Percentiles rank a stretch among this genome's conserved stretches.
Evolutionary conservation across 2,797 vertebrate species (phyloP).

Genomic region (Rhinichthys osculus): DNA sequence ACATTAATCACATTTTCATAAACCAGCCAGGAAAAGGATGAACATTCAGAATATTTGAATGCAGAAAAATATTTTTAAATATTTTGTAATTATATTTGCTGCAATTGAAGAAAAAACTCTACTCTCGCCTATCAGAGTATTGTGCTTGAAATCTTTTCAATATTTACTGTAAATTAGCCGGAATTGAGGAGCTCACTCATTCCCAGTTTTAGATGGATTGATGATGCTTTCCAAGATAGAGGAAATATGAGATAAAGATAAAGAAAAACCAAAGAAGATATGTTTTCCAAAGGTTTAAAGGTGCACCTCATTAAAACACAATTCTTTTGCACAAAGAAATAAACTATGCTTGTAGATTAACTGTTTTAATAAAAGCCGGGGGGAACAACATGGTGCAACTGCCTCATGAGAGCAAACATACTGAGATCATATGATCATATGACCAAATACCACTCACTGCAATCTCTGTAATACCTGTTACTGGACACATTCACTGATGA

Average conservation of each 20-base stretch:
- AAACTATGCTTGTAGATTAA: not conserved
- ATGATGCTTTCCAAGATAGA: constrained; percentile 40
- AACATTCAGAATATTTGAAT: not conserved
- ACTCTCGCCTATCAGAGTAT: not conserved
- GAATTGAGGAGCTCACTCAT: constrained; percentile 36
- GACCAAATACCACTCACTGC: not conserved
- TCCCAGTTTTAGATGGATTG: not conserved
- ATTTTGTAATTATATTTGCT: not conserved
- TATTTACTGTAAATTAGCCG: not conserved
- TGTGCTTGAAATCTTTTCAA: not conserved
- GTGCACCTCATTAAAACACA: not conserved
- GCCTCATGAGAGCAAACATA: not conserved
- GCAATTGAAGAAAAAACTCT: not conserved
- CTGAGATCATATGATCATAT: not conserved
- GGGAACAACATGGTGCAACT: not conserved
- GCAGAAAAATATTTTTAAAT: not conserved
- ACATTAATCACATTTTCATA: not conserved
- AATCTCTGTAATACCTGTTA: not conserved
- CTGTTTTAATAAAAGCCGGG: constrained; percentile 1
- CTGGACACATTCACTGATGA: not conserved
- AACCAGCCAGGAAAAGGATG: not conserved
- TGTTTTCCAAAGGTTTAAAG: constrained; percentile 23
- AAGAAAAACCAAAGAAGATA: constrained; percentile 39
- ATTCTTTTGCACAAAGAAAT: not conserved
- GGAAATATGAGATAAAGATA: constrained; percentile 35